Base-by-base conservation (phyloP, 2,113 vertebrate species). In the Scytalopus superciliaris region DNA sequence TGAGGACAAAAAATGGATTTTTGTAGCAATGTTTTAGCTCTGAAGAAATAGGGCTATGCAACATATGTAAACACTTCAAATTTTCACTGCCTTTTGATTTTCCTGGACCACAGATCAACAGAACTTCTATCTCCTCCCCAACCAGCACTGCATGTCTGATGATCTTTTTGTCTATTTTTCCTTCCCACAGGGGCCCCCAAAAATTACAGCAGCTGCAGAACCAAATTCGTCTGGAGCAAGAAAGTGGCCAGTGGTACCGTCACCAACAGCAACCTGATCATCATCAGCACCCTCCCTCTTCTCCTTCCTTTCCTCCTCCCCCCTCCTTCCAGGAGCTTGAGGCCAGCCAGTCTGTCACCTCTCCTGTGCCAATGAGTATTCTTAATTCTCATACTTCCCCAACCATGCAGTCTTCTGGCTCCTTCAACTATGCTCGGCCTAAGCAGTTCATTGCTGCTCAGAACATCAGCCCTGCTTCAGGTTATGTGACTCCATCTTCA, bases 401-500 rank as follows among this genome's bases (percentile, higher is more conserved):
- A 86, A 91, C 98, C 98, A 99, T 99, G 99, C 99, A 99, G 98
- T 98, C 99, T 63, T 97, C 98, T 82, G 98, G 99, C 97, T 99
- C 99, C 73, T 99, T 99, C 97, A 99, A 99, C 98, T 99, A 99
- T 50, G 99, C 99, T 96, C 98, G 99, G 66, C 99, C 99, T 95
- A 99, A 99, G 97, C 99, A 99, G 98, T 99, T 99, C 98, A 99
- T 99, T 53, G 99, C 99, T 8, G 99, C 99, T 39, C 99, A 99
- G 98, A 99, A 97, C 40, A 96, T 98, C 55, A 98, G 97, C 42
- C 98, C 98, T n/a, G 96, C 98, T 63, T 97, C 98, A 10, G 98
- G 98, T 91, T 99, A 98, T n/a, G 89, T 97, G 95, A 97, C 99
- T 90, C 99, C 98, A 28, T 98, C 98, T 94, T 99, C 99, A 21